A percentile compares a stretch with the other conserved stretches of the same genome.
Evolutionary conservation across 1,140 invertebrate genomes (phyloP).

Genomic region (Bombus turneri): DNA sequence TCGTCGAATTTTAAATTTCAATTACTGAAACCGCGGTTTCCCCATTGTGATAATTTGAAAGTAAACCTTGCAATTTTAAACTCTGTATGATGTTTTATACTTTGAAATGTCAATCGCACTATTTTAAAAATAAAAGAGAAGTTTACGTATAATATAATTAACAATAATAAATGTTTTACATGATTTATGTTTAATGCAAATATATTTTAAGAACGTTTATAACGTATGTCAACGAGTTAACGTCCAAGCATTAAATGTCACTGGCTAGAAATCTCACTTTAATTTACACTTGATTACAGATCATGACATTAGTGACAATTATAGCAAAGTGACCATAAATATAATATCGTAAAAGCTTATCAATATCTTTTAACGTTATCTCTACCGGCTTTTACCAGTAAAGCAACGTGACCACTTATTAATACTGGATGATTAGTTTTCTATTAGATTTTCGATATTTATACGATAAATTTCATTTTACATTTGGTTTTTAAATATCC

Average conservation of each 20-base stretch:
- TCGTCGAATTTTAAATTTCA: neutral
- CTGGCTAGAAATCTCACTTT: neutral
- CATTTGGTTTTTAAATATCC: neutral
- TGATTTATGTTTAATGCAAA: too few relatives aligned
- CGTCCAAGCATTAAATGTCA: neutral
- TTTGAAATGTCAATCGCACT: neutral
- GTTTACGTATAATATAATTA: neutral
- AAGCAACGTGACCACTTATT: neutral
- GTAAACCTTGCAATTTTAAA: neutral
- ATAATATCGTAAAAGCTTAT: neutral
- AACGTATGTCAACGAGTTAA: neutral
- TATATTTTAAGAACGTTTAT: neutral
- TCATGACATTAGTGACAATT: neutral
- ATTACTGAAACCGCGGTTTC: neutral
- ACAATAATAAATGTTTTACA: too few relatives aligned
- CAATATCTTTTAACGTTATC: neutral
- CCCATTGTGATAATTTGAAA: neutral
- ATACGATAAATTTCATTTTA: neutral
- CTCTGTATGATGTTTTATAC: neutral
- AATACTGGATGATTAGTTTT: too few relatives aligned
- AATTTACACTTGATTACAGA: neutral
- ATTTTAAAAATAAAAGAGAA: neutral
- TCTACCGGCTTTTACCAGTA: too few relatives aligned
- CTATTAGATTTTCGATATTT: too few relatives aligned
- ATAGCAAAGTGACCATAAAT: neutral